Evolutionary conservation across 1,140 invertebrate species (phyloP), one percentile per base, ranked within the genome.

Genomic region (Drosophila ohnishii): DNA sequence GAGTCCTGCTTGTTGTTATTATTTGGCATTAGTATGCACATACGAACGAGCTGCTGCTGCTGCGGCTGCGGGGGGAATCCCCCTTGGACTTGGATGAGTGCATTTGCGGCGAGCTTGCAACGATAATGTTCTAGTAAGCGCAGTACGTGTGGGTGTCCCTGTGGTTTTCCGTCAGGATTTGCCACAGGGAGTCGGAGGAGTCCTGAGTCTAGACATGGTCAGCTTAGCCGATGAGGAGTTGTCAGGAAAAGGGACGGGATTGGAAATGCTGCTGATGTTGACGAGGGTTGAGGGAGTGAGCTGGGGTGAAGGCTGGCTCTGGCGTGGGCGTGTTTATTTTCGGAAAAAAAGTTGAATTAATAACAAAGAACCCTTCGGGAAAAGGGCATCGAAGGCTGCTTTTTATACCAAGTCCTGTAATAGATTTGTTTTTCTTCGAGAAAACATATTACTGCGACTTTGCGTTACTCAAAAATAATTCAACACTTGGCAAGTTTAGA

Each of bases 21-120:
- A 67, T 75, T 77, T 73, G 70, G 61, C 71, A 88, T 87, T 77
- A 80, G 55, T 83, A 66, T 77, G 59, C 74, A 70, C 53, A 70
- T 70, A 42, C 37, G 35, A 13, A 22, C 22, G 39, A 40, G 32
- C 66, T 48, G 57, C 62, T 44, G 22, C 7, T 35, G 35, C 11
- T 35, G 35, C 11, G 2, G 28, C 3, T 30, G 30, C 30, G 10
- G 37, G 73, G 51, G 56, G 45, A 59, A 25, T 22, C 19, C 34
- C 51, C 3, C 51, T 42, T 60, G 51, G 58, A 60, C 65, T 71
- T 39, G 80, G 77, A 45, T 73, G 83, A 85, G 81, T 84, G 82
- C 83, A 86, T 86, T 86, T 86, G 82, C 55, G 82, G 83, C 75
- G 42, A 76, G 75, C 82, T 79, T 76, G 67, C 79, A 65, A 83